Conservation (phyloP, 2,113 vertebrate genomes). For the Oenanthe oenanthe region DNA sequence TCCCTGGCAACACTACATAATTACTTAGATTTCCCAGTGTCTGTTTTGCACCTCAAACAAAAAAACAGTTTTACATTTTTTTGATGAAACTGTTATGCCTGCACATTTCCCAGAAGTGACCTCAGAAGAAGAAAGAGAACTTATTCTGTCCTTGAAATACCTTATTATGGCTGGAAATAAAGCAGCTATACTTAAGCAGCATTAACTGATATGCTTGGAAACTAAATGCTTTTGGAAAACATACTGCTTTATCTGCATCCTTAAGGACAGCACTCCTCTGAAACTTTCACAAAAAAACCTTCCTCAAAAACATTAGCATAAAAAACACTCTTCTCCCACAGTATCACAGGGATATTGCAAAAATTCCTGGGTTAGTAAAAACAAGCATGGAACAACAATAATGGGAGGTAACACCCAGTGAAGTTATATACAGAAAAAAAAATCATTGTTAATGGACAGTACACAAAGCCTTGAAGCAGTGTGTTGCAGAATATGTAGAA, state of each 20-base stretch:
- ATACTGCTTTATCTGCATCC: neutral
- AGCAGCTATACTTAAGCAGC: neutral
- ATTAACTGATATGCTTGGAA: neutral
- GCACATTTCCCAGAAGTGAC: neutral
- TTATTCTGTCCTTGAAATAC: neutral
- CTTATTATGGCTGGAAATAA: neutral
- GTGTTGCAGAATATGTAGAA: too few species aligned
- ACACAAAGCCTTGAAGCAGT: neutral
- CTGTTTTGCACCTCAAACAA: neutral
- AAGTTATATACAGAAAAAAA: neutral
- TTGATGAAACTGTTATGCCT: neutral
- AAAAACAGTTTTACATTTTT: neutral
- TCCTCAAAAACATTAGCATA: neutral
- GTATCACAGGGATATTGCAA: neutral
- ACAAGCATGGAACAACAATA: neutral
- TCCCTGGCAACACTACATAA: neutral
- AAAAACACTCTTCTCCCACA: neutral
- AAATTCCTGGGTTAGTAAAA: neutral
- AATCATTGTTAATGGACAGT: neutral
- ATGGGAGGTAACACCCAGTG: neutral
- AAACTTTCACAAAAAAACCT: neutral
- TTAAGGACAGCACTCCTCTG: neutral
- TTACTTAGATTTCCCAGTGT: neutral
- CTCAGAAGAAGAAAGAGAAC: neutral
- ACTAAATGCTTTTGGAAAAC: neutral